These are phyloP conservation scores for Apis mellifera DNA, from an alignment of 1,140 invertebrate genomes.

Conservation along the genomic window Amel_HAv3.1 CM009939.2:4200501-4201000, in stretches of 20 bases:
- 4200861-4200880: slow-evolving; percentile 68
- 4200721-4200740: slow-evolving; percentile 50
- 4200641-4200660: too few species aligned
- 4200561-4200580: neutral
- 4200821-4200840: slow-evolving; percentile 72
- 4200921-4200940: slow-evolving; percentile 71
- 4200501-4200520: neutral
- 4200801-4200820: slow-evolving; percentile 55
- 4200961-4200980: slow-evolving; percentile 61
- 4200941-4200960: slow-evolving; percentile 56
- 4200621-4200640: neutral
- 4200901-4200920: slow-evolving; percentile 53
- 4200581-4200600: slow-evolving; percentile 28
- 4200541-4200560: too few species aligned
- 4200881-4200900: slow-evolving; percentile 60
- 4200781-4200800: slow-evolving; percentile 55
- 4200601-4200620: slow-evolving; percentile 31
- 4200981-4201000: slow-evolving; percentile 7
- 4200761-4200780: slow-evolving; percentile 54
- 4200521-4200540: neutral
- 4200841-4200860: slow-evolving; percentile 72
- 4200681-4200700: slow-evolving; percentile 44
- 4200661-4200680: slow-evolving; percentile 31
- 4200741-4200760: slow-evolving; percentile 3
- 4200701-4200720: slow-evolving; percentile 56